Conservation (phyloP, 1,140 invertebrate species). For the Brachionus manjavacas region DNA sequence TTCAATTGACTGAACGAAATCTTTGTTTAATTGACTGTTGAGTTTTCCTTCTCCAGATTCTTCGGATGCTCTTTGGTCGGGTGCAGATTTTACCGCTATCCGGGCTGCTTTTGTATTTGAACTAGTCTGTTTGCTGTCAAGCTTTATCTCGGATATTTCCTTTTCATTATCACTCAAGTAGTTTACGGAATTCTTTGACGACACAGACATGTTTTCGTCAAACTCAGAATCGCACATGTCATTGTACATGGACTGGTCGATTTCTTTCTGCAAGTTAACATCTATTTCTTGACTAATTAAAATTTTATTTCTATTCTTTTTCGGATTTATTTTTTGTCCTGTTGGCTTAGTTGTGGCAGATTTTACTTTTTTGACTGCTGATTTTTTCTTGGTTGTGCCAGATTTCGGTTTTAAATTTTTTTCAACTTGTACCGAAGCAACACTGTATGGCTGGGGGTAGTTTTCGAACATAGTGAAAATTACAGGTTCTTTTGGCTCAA, state of each 20-base stretch:
- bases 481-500: neutral
- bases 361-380: neutral
- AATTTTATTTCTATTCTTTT: neutral
- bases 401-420: neutral
- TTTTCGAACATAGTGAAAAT: conserved; percentile 3
- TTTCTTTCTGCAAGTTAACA: neutral
- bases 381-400: neutral
- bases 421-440: neutral
- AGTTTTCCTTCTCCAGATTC: neutral
- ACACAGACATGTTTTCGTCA: neutral
- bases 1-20: conserved; percentile 23
- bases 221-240: neutral
- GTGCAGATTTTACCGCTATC: neutral
- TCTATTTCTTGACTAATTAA: neutral
- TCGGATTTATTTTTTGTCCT: neutral
- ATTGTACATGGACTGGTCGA: neutral
- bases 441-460: neutral
- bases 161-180: conserved; percentile 31
- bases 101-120: neutral
- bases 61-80: neutral
- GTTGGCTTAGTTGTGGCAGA: neutral
- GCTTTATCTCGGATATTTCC: conserved; percentile 4
- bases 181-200: neutral
- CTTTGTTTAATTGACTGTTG: neutral
- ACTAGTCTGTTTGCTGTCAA: neutral